Evolutionary conservation across 1,140 invertebrate species (phyloP), one percentile per base, ranked within the genome.

Genomic region (Maniola jurtina): DNA sequence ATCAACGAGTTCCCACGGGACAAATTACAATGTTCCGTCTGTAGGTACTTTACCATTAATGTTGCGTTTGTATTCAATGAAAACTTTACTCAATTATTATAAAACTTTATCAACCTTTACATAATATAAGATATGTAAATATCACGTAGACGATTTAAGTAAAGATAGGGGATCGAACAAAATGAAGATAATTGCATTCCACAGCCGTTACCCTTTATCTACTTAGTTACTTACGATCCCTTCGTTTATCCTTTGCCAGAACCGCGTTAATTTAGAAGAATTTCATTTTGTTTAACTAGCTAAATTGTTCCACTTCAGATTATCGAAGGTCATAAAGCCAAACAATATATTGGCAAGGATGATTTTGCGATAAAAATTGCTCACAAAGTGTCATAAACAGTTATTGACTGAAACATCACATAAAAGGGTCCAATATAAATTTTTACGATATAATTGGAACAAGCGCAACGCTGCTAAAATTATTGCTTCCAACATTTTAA

Each of bases 151-250:
- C 35, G 38, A 40, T 45, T 52, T 16, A 48, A 36, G n/a, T n/a
- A 62, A n/a, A 62, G 50, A 33, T 62, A 47, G 40, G 33, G 55
- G 42, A 36, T 52, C 13, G 55, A 64, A 64, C 40, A 64, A 56
- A 64, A 55, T 64, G 33, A 54, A 57, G 52, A 42, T 64, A 64
- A 56, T 57, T 64, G 52, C 61, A 40, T 40, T 40, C 40, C n/a
- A 16, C 33, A 36, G 61, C 38, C 61, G 38, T 42, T 55, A 52
- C 61, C 52, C 52, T 64, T 40, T 40, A 40, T 40, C 38, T n/a
- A n/a, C n/a, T n/a, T 54, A 40, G 16, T 64, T 56, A 64, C 45
- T 64, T 56, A 50, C 42, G 61, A 40, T 55, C 35, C 13, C 61
- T 15, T 56, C 10, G 45, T 64, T 55, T 64, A 56, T 35, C 6